Base-by-base conservation (phyloP, 2,797 vertebrate species). In the Etheostoma perlongum region DNA sequence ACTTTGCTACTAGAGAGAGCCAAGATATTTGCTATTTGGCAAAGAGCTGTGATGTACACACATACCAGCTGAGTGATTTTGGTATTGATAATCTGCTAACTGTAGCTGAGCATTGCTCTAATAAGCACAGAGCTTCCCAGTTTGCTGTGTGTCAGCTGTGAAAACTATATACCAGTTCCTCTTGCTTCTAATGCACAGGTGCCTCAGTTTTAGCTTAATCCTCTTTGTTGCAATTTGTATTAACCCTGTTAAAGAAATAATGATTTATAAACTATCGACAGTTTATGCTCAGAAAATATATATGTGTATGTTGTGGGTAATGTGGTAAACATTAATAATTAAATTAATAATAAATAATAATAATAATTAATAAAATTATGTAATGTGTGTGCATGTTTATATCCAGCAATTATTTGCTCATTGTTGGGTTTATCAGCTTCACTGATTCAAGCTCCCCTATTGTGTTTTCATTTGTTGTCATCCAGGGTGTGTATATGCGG, bases 401-500 rank as follows among this genome's bases (percentile, higher is more conserved):
- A 8, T 49, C 52, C 6, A 23, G 64, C 49, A 27, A 18, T 47
- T 52, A 19, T 25, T 66, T 51, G 21, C 0, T 53, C 2, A 18
- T 72, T 25, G 57, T 21, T 55, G 36, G 25, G n/a, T 76, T 76
- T n/a, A 64, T 67, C 48, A 5, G 12, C 57, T 79, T 78, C 16
- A 75, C 42, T 78, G 10, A 81, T 44, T 10, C 47, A 78, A 66
- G 13, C 27, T 52, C 15, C 40, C 14, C 53, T 54, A 0, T 74
- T 80, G 21, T 72, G 15, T 57, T 69, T 49, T 67, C 65, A 27
- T 54, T 76, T 61, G 13, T 85, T 80, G 9, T 65, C 68, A 54
- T 77, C 58, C 92, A 99, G 98, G 90, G 96, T 99, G 65, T 97
- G 96, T 94, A 96, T 99, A 90, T 99, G 96, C 72, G 98, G 98